phyloP scores from a whole-genome alignment of 92 coral and sea anemone species.

The Chrysogorgia sp. region DNA sequence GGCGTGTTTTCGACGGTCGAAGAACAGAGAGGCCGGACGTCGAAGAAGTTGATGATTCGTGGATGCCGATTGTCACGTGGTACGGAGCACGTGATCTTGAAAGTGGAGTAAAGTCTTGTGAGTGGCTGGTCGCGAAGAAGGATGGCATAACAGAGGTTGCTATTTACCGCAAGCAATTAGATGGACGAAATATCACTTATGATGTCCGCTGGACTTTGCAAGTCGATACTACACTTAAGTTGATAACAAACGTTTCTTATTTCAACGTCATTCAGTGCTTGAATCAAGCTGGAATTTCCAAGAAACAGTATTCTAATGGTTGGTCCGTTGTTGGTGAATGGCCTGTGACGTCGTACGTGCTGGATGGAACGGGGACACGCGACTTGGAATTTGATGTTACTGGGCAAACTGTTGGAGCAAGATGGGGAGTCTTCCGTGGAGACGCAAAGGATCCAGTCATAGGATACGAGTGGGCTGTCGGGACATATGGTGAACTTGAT shows the following conservation, averaged over 20 bases:
- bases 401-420: conserved; percentile 70
- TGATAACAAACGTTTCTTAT: conserved; percentile 52
- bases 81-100: conserved; percentile 80
- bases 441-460: conserved; percentile 78
- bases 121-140: conserved; percentile 65
- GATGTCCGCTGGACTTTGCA: conserved; percentile 45
- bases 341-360: conserved; percentile 73
- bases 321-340: conserved; percentile 77
- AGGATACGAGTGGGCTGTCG: conserved; percentile 87
- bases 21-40: conserved; percentile 35
- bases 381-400: conserved; percentile 69
- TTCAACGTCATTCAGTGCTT: conserved; percentile 69
- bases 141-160: conserved; percentile 42
- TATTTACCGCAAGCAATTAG: conserved; percentile 6
- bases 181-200: conserved; percentile 12
- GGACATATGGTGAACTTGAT: conserved; percentile 64
- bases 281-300: conserved; percentile 70
- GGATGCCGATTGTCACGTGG: conserved; percentile 85
- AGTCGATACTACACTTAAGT: conserved; percentile 48
- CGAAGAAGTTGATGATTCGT: conserved; percentile 61
- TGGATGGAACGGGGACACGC: conserved; percentile 61
- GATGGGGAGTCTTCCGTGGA: conserved; percentile 81
- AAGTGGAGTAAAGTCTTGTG: conserved; percentile 70
- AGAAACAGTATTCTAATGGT: conserved; percentile 78
- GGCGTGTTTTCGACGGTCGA: conserved; percentile 76